Percentiles rank a stretch among this genome's conserved stretches.
Conservation (phyloP, 1,140 invertebrate genomes). For the Drosophila bifasciata region DNA sequence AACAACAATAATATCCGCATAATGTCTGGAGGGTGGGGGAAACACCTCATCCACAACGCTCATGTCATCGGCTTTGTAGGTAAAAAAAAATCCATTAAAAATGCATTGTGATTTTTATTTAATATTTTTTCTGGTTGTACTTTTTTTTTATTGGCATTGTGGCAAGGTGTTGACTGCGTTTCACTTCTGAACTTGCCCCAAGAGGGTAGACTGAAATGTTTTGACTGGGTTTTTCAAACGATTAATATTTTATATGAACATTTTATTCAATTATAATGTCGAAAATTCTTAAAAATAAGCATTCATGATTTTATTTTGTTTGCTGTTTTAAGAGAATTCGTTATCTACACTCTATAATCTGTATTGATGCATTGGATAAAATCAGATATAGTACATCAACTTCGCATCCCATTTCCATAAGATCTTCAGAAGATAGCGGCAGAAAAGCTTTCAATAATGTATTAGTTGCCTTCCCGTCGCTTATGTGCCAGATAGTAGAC, state of each 20-base stretch:
- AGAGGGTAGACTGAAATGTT: constrained; percentile 10
- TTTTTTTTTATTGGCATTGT: constrained; percentile 24
- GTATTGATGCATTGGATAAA: too few species aligned
- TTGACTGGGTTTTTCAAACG: neutral
- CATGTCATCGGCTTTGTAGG: constrained; percentile 22
- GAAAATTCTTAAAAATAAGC: too few species aligned
- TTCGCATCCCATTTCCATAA: too few species aligned
- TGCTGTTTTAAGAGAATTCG: too few species aligned
- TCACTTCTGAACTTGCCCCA: constrained; percentile 13
- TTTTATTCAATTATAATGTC: too few species aligned
- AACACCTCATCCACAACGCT: neutral
- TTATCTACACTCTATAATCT: too few species aligned
- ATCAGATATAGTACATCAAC: too few species aligned
- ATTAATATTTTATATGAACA: neutral
- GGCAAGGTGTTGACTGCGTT: constrained; percentile 58
- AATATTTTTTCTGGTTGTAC: constrained; percentile 20
- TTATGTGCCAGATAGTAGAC: too few species aligned
- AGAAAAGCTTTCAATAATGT: too few species aligned
- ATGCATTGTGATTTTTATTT: constrained; percentile 51
- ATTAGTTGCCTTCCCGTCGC: too few species aligned
- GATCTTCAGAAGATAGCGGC: too few species aligned
- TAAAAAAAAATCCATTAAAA: constrained; percentile 56
- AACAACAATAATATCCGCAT: constrained; percentile 63
- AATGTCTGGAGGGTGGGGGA: constrained; percentile 39
- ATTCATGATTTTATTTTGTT: too few species aligned